Evolutionary conservation across 2,113 vertebrate genomes (phyloP), one percentile per base, ranked within the genome.

Genomic region (Datnioides undecimradiatus): DNA sequence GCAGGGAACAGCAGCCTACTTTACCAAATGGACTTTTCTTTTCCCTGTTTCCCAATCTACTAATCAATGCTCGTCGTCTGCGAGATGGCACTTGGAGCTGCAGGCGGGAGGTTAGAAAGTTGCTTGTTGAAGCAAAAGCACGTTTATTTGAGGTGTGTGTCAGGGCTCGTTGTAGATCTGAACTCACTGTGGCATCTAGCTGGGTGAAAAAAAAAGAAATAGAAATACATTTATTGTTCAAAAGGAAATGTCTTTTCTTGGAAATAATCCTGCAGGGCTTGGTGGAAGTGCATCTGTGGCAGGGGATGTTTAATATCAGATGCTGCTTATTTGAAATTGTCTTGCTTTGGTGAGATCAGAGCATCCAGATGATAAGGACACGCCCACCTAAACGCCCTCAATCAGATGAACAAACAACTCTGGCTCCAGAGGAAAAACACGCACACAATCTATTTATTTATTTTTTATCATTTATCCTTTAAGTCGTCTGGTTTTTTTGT

Each of bases 401-500:
- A 90, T 91, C 91, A 91, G 83, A 92, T 88, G 85, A 88, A 90
- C 85, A 88, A 91, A 91, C 78, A 86, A 77, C 73, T 89, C 79
- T 46, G 73, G 83, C 85, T 90, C 85, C 84, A 60, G 82, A 82
- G 83, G 82, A 76, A 73, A 78, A 73, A 62, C 63, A 71, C 67
- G 72, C 75, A 74, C 83, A 81, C 83, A 90, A 91, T 93, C 85
- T 89, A 93, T 94, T 87, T 92, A 84, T 94, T 92, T 94, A 90
- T 93, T 93, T 93, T 91, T 93, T 91, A 91, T 91, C 90, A 94
- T 94, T 93, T 93, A 94, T 94, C 91, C 93, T 87, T 76, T 87
- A 92, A 94, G 91, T 93, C 87, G 87, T 90, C 86, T 93, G 88
- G 87, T 90, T 86, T 92, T 92, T 94, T 87, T 92, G 87, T 94